Base-by-base conservation (phyloP, 2,888 invertebrate genomes). In the Parnassius apollo region DNA sequence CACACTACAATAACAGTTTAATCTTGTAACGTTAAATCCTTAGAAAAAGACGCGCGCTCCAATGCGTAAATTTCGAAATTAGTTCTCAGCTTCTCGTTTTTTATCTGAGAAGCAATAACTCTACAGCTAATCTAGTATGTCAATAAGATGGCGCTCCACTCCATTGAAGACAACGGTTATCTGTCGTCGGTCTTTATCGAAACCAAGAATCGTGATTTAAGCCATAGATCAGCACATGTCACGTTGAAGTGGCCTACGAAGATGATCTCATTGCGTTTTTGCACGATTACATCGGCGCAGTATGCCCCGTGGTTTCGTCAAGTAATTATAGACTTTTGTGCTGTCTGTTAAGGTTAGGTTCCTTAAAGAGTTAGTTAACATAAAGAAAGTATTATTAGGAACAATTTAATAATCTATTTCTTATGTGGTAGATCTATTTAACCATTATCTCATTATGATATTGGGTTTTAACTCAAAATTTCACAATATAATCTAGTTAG, bases 231-330 rank as follows among this genome's bases (percentile, higher is more conserved):
- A 68, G 66, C 66, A 72, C 78, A 72, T 82, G 81, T 84, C 83
- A 81, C 82, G 84, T 81, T 75, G 75, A 76, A 82, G 81, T 78
- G 86, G 85, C 73, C 66, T 53, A 53, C 13, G 58, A 75, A 77
- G 85, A 80, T 88, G 88, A 88, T 88, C 85, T 88, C 88, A 86
- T 81, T 80, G 82, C 83, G 86, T 87, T 88, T 89, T 87, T 86
- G 88, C 88, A 87, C 87, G 87, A 86, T 71, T 78, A 18, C 78
- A 75, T 75, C 76, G 82, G 80, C 76, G 69, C 25, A 44, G 35
- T 35, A 35, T 35, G 35, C 35, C 35, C 0, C 35, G 4, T 7
- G 4, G 1, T 4, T 35, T 35, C 7, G 4, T 35, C 35, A 4
- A 35, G 35, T 4, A 35, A 35, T 35, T 35, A 35, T 35, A 4